Evolutionary conservation across 2,797 vertebrate genomes (phyloP), one percentile per base, ranked within the genome.

Genomic region (Poeciliopsis presidionis): DNA sequence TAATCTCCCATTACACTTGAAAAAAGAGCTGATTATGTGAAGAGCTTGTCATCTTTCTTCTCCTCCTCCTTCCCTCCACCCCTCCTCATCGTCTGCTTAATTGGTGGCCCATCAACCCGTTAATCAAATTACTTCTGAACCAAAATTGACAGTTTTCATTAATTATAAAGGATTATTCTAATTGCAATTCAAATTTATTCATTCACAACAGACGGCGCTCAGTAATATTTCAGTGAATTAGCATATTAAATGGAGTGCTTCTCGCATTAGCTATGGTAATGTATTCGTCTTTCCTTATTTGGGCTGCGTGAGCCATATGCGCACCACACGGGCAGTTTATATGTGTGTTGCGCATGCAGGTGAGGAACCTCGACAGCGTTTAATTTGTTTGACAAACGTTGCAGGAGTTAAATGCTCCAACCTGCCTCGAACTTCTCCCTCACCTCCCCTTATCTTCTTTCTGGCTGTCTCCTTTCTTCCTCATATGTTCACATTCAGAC

Each of bases 161-260:
- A 98, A 98, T 98, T 98, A 98, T 98, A 98, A 93, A 98, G 93
- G 97, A 98, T 98, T 98, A 98, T 98, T 98, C 97, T 98, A 98
- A 98, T 98, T 98, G 97, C 97, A 97, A 98, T 98, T 98, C 97
- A 98, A 98, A 98, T 98, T 98, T 98, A 98, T 98, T 98, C 97
- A 97, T 98, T 98, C 97, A 97, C 96, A 98, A 98, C 97, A 98
- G 97, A 97, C 97, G 97, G 97, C 96, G 96, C 97, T 97, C 97
- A 98, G 97, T 98, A 98, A 98, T 98, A 97, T 98, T 98, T 97
- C 97, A 97, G 97, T 96, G 96, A 97, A 98, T 98, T 98, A 97
- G 97, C 97, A 98, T 98, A 98, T 98, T 98, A 98, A 98, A 98
- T 98, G 97, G 97, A 97, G 97, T 96, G 97, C 96, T 96, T 96